Percentiles rank a stretch among this genome's conserved stretches.
Conservation (phyloP, 2,113 vertebrate genomes). For the Notarius quadriscutis region DNA sequence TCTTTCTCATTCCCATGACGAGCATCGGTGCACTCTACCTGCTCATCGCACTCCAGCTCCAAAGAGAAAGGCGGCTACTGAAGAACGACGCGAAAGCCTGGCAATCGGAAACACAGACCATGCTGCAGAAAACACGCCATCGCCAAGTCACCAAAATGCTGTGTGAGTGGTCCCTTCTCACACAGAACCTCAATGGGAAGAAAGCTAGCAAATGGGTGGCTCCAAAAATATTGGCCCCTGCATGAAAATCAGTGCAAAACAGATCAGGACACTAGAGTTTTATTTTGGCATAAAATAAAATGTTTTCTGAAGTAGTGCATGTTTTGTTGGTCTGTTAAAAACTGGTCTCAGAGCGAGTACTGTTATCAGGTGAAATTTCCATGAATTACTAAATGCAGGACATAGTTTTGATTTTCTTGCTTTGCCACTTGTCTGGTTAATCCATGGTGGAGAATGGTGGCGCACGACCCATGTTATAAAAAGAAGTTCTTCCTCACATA, state of each 20-base stretch:
- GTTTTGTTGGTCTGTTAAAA: background rate
- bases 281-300: background rate
- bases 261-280: background rate
- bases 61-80: slow-evolving; percentile 44
- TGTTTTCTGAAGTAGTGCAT: no score
- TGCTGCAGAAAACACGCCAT: slow-evolving; percentile 63
- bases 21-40: slow-evolving; percentile 70
- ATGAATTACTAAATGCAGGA: background rate
- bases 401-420: background rate
- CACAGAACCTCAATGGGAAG: background rate
- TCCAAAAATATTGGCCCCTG: background rate
- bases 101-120: slow-evolving; percentile 29
- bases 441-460: slow-evolving; percentile 59
- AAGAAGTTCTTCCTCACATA: background rate
- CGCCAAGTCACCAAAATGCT: slow-evolving; percentile 77
- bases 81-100: slow-evolving; percentile 40
- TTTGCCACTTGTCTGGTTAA: background rate
- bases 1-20: slow-evolving; percentile 73
- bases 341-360: no score
- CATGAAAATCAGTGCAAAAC: no score
- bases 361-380: no score
- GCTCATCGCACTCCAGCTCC: slow-evolving; percentile 68
- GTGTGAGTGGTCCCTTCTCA: slow-evolving; percentile 57
- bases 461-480: background rate
- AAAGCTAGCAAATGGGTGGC: background rate